phyloP scores from a whole-genome alignment of 2,113 vertebrate species.

The Numida meleagris region DNA sequence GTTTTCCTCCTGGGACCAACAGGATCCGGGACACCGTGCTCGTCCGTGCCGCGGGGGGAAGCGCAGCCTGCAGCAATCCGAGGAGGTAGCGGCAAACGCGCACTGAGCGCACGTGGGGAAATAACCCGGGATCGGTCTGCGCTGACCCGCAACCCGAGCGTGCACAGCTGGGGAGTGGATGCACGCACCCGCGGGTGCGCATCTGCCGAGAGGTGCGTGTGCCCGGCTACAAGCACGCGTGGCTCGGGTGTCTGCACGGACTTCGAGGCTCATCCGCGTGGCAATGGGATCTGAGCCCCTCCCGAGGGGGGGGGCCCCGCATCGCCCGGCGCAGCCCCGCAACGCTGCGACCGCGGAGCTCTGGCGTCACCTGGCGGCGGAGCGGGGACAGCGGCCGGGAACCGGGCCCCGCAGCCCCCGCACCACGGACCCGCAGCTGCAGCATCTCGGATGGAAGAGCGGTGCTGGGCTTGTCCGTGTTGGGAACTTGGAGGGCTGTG shows the following conservation, averaged over 20 bases:
- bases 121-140: rapidly evolving
- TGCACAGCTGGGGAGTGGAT: background rate
- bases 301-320: no score
- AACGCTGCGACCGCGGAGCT: background rate
- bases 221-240: no score
- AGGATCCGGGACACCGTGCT: background rate
- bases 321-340: no score
- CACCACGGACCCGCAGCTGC: background rate
- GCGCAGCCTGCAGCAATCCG: background rate
- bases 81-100: rapidly evolving
- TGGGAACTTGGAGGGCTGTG: background rate
- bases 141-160: no score
- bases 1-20: background rate
- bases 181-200: no score
- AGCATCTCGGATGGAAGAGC: rapidly evolving
- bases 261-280: no score
- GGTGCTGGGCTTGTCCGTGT: rapidly evolving
- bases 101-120: background rate
- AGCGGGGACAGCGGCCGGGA: background rate
- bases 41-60: rapidly evolving
- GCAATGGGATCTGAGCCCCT: no score
- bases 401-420: no score
- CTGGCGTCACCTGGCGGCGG: background rate
- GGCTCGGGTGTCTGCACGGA: no score
- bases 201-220: no score